phyloP scores from a whole-genome alignment of 2,888 invertebrate species.

The Protonemura montana region DNA sequence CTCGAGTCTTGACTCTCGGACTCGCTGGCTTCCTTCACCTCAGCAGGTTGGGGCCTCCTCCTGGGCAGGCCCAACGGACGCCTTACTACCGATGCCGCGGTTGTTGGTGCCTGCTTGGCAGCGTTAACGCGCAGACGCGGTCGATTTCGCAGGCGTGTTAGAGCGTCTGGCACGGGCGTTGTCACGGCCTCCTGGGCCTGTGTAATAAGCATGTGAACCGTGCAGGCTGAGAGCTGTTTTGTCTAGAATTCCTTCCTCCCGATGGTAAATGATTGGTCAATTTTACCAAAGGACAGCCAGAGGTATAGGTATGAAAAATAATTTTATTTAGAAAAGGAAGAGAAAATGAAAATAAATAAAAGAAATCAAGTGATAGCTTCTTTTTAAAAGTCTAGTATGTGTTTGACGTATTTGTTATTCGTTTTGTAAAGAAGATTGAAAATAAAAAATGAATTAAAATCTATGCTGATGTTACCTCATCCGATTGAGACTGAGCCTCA shows the following conservation, averaged over 20 bases:
- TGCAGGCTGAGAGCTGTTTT: too few relatives aligned
- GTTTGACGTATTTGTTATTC: too few relatives aligned
- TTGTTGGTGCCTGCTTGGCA: constrained; percentile 55
- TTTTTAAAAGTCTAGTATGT: too few relatives aligned
- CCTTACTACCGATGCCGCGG: constrained; percentile 52
- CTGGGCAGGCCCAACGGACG: constrained; percentile 39
- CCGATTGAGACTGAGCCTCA: constrained; percentile 25
- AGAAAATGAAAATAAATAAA: too few relatives aligned
- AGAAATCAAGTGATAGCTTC: too few relatives aligned
- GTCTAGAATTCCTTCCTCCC: too few relatives aligned
- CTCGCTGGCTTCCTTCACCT: constrained; percentile 35
- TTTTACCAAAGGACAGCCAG: too few relatives aligned
- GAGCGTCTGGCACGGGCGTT: constrained; percentile 55
- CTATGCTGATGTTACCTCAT: constrained; percentile 7
- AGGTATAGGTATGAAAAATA: too few relatives aligned
- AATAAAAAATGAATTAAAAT: too few relatives aligned
- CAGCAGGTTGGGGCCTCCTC: constrained; percentile 37
- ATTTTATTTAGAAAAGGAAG: too few relatives aligned
- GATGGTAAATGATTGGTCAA: too few relatives aligned
- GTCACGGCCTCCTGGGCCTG: constrained; percentile 47
- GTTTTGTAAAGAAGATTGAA: too few relatives aligned
- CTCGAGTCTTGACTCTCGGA: constrained; percentile 32
- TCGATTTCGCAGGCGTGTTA: constrained; percentile 59
- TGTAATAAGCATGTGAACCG: background rate
- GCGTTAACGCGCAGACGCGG: constrained; percentile 59